These are phyloP conservation scores for Tragelaphus imberbis DNA, from an alignment of 2,113 vertebrate species.

Conservation along the genomic window DNA sequence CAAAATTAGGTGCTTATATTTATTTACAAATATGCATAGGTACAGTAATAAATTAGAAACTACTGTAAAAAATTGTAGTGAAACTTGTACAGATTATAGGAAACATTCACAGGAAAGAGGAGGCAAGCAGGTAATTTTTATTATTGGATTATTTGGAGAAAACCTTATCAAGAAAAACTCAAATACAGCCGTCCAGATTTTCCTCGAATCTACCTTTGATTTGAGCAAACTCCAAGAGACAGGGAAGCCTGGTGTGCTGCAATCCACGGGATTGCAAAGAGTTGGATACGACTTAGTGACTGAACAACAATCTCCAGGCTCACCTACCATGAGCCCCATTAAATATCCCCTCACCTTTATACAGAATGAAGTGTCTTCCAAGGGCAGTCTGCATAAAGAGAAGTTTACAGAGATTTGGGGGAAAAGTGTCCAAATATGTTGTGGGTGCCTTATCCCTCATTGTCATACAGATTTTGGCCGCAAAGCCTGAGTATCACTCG, in stretches of 20 bases:
- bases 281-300: background rate
- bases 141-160: background rate
- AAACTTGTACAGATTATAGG: background rate
- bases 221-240: background rate
- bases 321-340: rapidly evolving
- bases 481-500: background rate
- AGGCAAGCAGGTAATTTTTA: background rate
- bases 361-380: background rate
- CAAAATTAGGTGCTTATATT: background rate
- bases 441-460: background rate
- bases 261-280: background rate
- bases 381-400: background rate
- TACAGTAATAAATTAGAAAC: background rate
- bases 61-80: background rate
- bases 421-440: background rate
- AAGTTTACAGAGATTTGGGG: background rate
- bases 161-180: background rate
- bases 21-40: background rate
- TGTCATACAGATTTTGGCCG: background rate
- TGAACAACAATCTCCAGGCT: background rate
- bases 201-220: background rate
- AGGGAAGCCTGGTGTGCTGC: background rate
- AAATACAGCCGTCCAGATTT: background rate
- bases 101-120: background rate
- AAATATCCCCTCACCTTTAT: background rate